A percentile compares a stretch with the other conserved stretches of the same genome.
phyloP scores from a whole-genome alignment of 2,797 vertebrate species.

The Poeciliopsis turneri region DNA sequence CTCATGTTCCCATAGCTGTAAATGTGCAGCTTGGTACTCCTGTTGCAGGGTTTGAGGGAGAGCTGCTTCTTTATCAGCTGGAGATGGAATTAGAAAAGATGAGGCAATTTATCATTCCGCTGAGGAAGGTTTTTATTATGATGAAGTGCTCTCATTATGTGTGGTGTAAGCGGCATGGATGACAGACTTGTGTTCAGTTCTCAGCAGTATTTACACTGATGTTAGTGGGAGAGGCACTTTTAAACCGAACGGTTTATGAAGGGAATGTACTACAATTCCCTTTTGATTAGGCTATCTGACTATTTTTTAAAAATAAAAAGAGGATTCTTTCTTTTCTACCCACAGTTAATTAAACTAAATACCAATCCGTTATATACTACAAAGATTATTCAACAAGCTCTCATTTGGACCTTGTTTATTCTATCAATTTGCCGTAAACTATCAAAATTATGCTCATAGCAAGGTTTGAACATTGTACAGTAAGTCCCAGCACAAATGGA shows the following conservation, averaged over 20 bases:
- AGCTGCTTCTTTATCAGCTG: constrained; percentile 13
- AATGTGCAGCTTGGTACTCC: constrained; percentile 20
- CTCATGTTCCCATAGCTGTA: constrained; percentile 30
- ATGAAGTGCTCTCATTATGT: constrained; percentile 31
- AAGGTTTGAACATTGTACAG: constrained; percentile 4
- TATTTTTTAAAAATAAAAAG: not conserved
- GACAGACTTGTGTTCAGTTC: constrained; percentile 43
- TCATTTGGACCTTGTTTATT: not conserved
- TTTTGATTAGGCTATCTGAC: not conserved
- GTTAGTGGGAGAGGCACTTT: not conserved
- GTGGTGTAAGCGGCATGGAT: constrained; percentile 16
- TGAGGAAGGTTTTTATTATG: constrained; percentile 31
- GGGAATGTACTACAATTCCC: constrained; percentile 4
- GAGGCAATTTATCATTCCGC: constrained; percentile 26
- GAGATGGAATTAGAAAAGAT: constrained; percentile 25
- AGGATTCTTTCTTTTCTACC: not conserved
- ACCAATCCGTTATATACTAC: not conserved
- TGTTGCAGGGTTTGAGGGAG: constrained; percentile 29
- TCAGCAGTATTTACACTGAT: not conserved
- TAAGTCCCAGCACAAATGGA: constrained; percentile 21
- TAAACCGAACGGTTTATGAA: not conserved
- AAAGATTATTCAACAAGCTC: not conserved
- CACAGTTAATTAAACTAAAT: not conserved
- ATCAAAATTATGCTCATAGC: not conserved
- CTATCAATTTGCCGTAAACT: not conserved